Base-by-base conservation (phyloP, 2,113 vertebrate species). In the human (Homo sapiens) region DNA sequence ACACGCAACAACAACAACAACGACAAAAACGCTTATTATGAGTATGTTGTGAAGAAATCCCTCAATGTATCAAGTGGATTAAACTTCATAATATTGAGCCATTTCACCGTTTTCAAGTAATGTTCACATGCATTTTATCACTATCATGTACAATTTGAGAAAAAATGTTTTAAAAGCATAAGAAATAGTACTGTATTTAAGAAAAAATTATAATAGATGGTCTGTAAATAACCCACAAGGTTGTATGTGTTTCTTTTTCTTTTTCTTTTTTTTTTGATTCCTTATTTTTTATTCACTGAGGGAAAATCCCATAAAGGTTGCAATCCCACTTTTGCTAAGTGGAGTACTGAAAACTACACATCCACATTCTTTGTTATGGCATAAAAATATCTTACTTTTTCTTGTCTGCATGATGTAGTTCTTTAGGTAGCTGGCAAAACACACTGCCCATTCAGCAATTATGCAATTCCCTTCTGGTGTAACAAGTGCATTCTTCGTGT, bases 381-480 rank as follows among this genome's bases (percentile, higher is more conserved):
- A 48, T 30, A 52, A 84, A 92, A 91, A 43, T 16, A 82, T 66
- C 13, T 87, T 40, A 85, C 20, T 38, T 93, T 93, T 78, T 72
- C 30, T 68, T 81, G 20, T 66, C 30, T 90, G 38, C 14, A 43
- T 85, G 55, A 89, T 84, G 23, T 66, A 75, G 72, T 66, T 95
- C 30, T 83, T 96, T 43, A 96, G 83, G 87, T 92, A 92, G 38
- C 78, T 89, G 81, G 45, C 76, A 94, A 96, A 90, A 70, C n/a
- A 80, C 45, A 84, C 50, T 96, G 76, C n/a, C 90, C 38, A 68
- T 96, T 96, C 87, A 94, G 35, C 0, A 4, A 90, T 95, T 95
- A 96, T 50, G 38, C 17, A 73, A 89, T 85, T 97, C 87, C 52
- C 87, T 97, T 43, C 27, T 86, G 52, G 40, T 90, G 59, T 57